Evolutionary conservation across 2,888 invertebrate genomes (phyloP), one percentile per base, ranked within the genome.

Genomic region (Halictus ligatus): DNA sequence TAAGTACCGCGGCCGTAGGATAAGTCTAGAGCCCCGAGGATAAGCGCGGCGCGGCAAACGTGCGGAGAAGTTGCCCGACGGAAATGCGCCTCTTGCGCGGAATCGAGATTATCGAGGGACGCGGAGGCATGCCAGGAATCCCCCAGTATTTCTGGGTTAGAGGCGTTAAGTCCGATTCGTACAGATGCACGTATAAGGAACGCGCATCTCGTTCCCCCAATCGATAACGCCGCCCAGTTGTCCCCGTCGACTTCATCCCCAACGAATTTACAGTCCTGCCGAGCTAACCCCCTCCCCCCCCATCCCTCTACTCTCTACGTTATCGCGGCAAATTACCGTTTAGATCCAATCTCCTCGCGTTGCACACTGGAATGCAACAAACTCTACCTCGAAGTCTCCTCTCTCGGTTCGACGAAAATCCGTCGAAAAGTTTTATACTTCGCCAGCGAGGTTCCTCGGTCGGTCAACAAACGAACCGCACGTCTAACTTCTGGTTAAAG

Each of bases 71-170:
- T 69, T 76, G 43, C 71, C 46, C 78, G 43, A 80, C 50, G 60
- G 74, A 75, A 74, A 81, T 81, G 75, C 76, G 75, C 71, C 71
- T 85, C 83, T 83, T 81, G 90, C 85, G 84, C 88, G 87, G 84
- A 69, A 88, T 88, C 90, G 85, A 84, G 86, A 87, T 91, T 86
- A 85, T 88, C 89, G 84, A 79, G 81, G 78, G 82, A 84, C 89
- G 84, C 83, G 80, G 74, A 78, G 83, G 83, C 84, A 89, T 77
- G 89, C 91, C 91, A 91, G 84, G 88, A 89, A 90, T 90, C 83
- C 76, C 78, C 75, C 79, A 43, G 75, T 80, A 80, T 91, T 91
- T 91, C 91, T 91, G 87, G 91, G 91, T 90, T 89, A 91, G 85
- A 83, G 73, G 79, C 80, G 88, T 89, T 88, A 88, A 88, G 88